Percentiles rank a stretch among this genome's conserved stretches.
These are phyloP conservation scores for Eudasyphora cyanicolor DNA, from an alignment of 2,888 invertebrate genomes.

Conservation along the genomic window DNA sequence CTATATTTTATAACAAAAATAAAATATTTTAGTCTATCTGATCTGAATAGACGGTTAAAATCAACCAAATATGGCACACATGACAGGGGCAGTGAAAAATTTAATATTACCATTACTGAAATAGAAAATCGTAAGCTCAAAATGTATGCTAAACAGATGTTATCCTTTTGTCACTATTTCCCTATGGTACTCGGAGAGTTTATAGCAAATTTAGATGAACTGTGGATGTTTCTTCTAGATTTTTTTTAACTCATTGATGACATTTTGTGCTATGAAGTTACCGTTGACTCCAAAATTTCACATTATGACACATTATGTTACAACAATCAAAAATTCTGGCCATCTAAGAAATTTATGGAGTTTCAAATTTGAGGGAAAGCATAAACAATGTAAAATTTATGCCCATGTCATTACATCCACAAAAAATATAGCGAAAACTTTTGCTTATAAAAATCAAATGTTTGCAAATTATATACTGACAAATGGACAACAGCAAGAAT, in stretches of 20 bases:
- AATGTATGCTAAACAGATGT: no score
- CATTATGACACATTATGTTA: not conserved
- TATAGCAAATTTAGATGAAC: not conserved
- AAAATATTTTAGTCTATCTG: no score
- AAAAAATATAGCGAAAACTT: conserved; percentile 25
- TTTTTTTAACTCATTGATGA: not conserved
- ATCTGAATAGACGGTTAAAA: no score
- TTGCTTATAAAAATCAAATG: conserved; percentile 17
- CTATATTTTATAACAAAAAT: no score
- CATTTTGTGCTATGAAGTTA: not conserved
- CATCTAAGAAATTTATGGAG: not conserved
- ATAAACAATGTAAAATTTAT: not conserved
- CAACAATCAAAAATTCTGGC: not conserved
- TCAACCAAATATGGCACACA: no score
- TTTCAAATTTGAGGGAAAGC: no score
- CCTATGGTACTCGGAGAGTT: no score
- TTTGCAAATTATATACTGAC: not conserved
- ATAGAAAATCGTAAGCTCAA: no score
- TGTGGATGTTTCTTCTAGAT: no score
- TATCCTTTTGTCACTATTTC: no score
- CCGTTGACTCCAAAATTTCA: not conserved
- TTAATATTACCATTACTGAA: not conserved
- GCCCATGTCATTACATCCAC: conserved; percentile 16
- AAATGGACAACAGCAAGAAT: not conserved
- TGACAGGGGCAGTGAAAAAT: not conserved